Base-by-base conservation (phyloP, 1,140 invertebrate genomes). In the Anagrus nilaparvatae region DNA sequence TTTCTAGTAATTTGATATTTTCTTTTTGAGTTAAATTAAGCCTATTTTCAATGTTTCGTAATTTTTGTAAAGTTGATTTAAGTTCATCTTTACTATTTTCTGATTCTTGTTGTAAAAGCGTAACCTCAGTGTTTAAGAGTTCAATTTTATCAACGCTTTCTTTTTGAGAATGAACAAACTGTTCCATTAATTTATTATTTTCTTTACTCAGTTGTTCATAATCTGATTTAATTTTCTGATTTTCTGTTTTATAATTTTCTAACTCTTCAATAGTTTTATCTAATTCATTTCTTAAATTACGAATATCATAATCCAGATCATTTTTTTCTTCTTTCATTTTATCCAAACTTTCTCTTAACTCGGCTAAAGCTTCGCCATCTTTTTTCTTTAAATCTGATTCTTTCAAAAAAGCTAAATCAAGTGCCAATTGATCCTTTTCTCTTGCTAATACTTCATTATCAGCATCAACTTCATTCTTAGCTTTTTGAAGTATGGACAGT, bases 71-170 rank as follows among this genome's bases (percentile, higher is more conserved):
- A n/a, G n/a, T n/a, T n/a, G n/a, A n/a, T n/a, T n/a, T 34, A 3
- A 54, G 32, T 7, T 50, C 44, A 3, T 36, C 34, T 16, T 49
- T 47, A 8, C 24, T 35, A 7, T n/a, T 62, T 21, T 58, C 53
- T 33, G 71, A 61, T 48, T 71, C 65, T 35, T 75, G 67, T 20
- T 64, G 55, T 12, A 66, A 37, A 13, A 61, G 45, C 13, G 55
- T 56, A 30, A 71, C 60, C 54, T 71, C 72, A 1, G 52, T 58
- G 12, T 62, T 60, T 13, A 74, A 50, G 12, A 55, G 43, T 44
- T 73, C 67, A 14, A 71, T 65, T 16, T 63, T 59, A 16, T 64
- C 61, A 5, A 49, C 29, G 5, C 50, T 60, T 16, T 68, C 64
- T 3, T 53, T 47, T 19, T 59, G 61, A 24, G 44, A 50, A 2